Evolutionary conservation across 53 echinoderm and acorn worm species (phyloP).

Genomic region (Echinarachnius parma): DNA sequence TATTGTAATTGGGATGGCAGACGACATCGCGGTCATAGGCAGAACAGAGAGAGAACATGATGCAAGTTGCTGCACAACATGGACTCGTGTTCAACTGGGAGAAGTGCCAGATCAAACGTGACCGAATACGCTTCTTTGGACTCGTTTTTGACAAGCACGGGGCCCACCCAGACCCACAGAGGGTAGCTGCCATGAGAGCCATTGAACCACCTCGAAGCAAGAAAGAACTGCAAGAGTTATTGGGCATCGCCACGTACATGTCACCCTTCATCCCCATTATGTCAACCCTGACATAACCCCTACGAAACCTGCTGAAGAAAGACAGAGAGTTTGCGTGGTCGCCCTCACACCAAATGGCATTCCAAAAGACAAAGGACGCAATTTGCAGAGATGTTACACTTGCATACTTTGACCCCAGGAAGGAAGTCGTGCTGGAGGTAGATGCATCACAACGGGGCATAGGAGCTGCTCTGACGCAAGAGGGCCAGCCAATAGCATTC

Average conservation of each 20-base stretch:
- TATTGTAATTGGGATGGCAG: not conserved
- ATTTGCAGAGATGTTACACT: conserved; percentile 56
- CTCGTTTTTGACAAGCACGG: conserved; percentile 51
- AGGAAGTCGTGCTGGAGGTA: conserved; percentile 42
- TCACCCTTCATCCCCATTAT: conserved; percentile 62
- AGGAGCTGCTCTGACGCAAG: no score
- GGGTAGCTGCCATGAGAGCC: conserved; percentile 43
- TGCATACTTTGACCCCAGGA: conserved; percentile 60
- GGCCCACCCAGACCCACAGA: conserved; percentile 49
- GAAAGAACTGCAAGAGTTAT: conserved; percentile 50
- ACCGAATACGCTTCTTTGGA: no score
- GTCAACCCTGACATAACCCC: conserved; percentile 44
- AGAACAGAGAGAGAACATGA: conserved; percentile 49
- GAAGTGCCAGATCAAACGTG: conserved; percentile 49
- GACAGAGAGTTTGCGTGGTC: conserved; percentile 50
- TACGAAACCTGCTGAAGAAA: conserved; percentile 48
- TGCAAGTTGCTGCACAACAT: conserved; percentile 31
- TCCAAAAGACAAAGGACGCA: conserved; percentile 42
- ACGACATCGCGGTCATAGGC: conserved; percentile 40
- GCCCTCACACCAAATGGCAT: conserved; percentile 27
- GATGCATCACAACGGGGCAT: no score
- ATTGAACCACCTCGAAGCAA: conserved; percentile 33
- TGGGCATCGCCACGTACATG: conserved; percentile 73
- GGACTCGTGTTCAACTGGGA: conserved; percentile 54
- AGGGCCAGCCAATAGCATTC: not conserved